phyloP scores from a whole-genome alignment of 2,888 invertebrate genomes.

The Orthosia cruda region DNA sequence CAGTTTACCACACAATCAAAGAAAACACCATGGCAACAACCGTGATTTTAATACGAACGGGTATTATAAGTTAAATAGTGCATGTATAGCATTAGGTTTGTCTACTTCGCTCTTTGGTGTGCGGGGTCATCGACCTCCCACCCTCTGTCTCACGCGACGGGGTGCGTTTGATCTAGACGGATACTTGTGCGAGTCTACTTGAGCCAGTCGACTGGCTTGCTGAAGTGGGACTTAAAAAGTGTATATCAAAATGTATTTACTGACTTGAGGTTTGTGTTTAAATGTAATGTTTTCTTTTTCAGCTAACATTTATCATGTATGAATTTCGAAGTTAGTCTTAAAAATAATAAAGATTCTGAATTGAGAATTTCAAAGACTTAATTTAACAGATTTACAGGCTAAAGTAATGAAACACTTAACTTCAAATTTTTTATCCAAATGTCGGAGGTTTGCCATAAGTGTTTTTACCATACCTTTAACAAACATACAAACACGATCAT shows the following conservation, averaged over 20 bases:
- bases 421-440: too few species aligned
- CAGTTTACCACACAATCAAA: neutral
- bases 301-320: too few species aligned
- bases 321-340: too few species aligned
- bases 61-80: constrained; percentile 35
- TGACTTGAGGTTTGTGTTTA: neutral
- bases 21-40: neutral
- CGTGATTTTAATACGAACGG: constrained; percentile 17
- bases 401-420: too few species aligned
- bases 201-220: constrained; percentile 32
- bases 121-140: constrained; percentile 69
- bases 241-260: constrained; percentile 21
- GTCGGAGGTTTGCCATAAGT: too few species aligned
- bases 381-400: too few species aligned
- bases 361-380: too few species aligned
- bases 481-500: neutral
- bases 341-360: too few species aligned
- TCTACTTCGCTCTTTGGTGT: constrained; percentile 46
- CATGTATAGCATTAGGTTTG: constrained; percentile 50
- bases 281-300: neutral
- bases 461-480: too few species aligned
- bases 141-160: constrained; percentile 68
- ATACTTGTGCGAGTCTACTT: constrained; percentile 52
- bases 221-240: constrained; percentile 21
- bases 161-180: constrained; percentile 51